These are phyloP conservation scores for Parochlus steinenii DNA, from an alignment of 2,888 invertebrate species.

Conservation along the genomic window DNA sequence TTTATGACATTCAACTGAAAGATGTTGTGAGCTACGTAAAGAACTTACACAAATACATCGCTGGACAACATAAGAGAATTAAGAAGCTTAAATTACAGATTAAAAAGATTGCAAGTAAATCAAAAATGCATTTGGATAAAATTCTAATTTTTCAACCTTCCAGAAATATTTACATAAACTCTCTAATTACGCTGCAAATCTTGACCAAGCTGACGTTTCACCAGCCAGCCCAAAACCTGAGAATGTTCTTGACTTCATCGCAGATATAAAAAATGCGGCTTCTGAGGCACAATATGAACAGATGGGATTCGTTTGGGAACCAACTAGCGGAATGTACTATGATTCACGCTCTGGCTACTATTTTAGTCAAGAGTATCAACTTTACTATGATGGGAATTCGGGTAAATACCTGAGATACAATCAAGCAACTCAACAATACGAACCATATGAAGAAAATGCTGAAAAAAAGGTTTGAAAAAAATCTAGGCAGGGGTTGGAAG, in stretches of 20 bases:
- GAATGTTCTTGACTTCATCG: constrained; percentile 36
- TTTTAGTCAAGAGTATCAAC: constrained; percentile 71
- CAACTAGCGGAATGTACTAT: constrained; percentile 69
- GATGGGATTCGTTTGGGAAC: constrained; percentile 70
- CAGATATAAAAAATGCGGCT: constrained; percentile 54
- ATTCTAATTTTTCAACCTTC: constrained; percentile 18
- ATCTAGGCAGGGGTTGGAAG: constrained; percentile 2
- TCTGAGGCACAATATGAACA: constrained; percentile 57
- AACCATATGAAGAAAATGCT: constrained; percentile 36
- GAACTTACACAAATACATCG: constrained; percentile 8
- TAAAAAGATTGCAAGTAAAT: constrained; percentile 5
- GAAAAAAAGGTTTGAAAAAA: constrained; percentile 18
- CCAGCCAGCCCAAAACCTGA: constrained; percentile 18
- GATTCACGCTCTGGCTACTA: constrained; percentile 80
- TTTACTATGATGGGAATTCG: constrained; percentile 78
- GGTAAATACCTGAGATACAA: constrained; percentile 75
- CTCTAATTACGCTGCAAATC: neutral
- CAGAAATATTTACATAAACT: constrained; percentile 10
- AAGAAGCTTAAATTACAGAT: constrained; percentile 6
- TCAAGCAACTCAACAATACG: constrained; percentile 66
- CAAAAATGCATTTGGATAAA: neutral
- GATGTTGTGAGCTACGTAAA: constrained; percentile 10
- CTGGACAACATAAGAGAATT: constrained; percentile 9
- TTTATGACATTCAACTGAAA: constrained; percentile 5
- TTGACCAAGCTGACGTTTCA: constrained; percentile 13